Conservation (phyloP, 2,888 invertebrate species). For the Norana najaformis region DNA sequence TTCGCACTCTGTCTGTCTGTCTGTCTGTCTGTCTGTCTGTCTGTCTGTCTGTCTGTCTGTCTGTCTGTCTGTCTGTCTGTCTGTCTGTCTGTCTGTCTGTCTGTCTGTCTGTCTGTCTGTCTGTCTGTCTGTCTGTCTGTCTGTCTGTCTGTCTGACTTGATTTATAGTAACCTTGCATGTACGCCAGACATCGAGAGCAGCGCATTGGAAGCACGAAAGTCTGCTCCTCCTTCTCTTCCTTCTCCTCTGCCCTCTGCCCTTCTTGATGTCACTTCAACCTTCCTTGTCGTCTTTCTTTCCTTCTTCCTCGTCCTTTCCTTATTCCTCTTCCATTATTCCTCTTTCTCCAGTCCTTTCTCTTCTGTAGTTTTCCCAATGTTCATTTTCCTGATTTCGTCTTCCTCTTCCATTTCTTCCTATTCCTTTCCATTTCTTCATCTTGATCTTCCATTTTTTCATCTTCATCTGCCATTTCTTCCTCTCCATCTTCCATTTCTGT, state of each 20-base stretch:
- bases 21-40: not conserved
- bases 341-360: not conserved
- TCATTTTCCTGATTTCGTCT: not conserved
- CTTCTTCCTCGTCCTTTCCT: constrained; percentile 36
- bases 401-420: not conserved
- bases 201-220: not conserved
- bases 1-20: not conserved
- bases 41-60: not conserved
- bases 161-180: not conserved
- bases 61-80: not conserved
- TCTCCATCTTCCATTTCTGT: not conserved
- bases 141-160: not conserved
- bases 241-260: not conserved
- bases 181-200: not conserved
- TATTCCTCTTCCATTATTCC: not conserved
- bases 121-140: not conserved
- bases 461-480: not conserved
- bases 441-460: not conserved
- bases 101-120: not conserved
- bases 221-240: constrained; percentile 32
- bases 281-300: constrained; percentile 36
- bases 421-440: not conserved
- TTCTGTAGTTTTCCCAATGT: not conserved
- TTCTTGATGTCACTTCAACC: constrained; percentile 15
- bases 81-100: not conserved